Evolutionary conservation across 2,113 vertebrate genomes (phyloP).

Genomic region (Columba janthina): DNA sequence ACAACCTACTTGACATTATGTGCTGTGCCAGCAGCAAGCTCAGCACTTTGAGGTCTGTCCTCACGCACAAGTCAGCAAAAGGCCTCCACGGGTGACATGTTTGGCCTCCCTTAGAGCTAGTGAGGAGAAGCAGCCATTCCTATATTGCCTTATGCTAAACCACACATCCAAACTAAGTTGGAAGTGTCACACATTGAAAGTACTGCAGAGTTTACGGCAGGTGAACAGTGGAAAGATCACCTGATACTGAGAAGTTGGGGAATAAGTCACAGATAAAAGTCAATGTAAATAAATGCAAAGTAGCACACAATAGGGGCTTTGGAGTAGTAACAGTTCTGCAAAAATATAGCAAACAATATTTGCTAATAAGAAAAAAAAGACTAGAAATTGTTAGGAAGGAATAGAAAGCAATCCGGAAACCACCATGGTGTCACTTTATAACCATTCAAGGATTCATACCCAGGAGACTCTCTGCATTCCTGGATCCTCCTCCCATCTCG

Average conservation of each 20-base stretch:
- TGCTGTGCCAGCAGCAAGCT: neutral
- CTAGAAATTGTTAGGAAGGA: neutral
- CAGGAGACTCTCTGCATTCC: neutral
- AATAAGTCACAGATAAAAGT: neutral
- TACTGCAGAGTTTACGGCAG: neutral
- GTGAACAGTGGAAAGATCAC: neutral
- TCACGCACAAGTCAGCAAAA: neutral
- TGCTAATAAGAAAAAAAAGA: neutral
- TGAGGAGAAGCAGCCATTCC: neutral
- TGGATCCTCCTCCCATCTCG: neutral
- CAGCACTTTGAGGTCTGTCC: neutral
- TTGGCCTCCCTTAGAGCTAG: neutral
- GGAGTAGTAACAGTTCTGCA: neutral
- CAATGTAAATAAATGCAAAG: neutral
- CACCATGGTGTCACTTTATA: neutral
- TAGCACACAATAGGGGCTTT: neutral
- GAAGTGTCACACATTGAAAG: neutral
- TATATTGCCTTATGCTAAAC: neutral
- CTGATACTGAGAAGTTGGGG: neutral
- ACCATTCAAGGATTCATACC: neutral
- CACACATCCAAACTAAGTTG: neutral
- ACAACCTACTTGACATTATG: neutral
- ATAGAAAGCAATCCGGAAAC: neutral
- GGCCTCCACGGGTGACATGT: neutral
- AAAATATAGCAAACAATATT: neutral